Base-by-base conservation (phyloP, 2,888 invertebrate genomes). In the Sphecodes monilicornis region DNA sequence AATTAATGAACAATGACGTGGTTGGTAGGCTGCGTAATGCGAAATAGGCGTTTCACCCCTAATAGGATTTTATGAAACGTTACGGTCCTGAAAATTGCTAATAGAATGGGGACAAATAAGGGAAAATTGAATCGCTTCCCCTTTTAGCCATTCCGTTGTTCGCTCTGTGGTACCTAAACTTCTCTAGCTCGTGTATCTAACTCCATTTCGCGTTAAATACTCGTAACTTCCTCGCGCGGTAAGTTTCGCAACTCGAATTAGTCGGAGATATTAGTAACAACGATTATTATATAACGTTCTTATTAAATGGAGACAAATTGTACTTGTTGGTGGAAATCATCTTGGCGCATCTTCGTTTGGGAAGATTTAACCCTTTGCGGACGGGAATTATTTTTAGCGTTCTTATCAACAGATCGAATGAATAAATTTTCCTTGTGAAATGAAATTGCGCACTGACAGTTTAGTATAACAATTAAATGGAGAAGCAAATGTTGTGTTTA, bases 81-180 rank as follows among this genome's bases (percentile, higher is more conserved):
- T 11, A 46, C 70, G 46, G 18, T 32, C n/a, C 22, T n/a, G 26
- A n/a, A 69, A 29, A 26, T 18, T 39, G 32, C n/a, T 22, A 32
- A 36, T 41, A 41, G 26, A 70, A 73, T 1, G 36, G 29, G 41
- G 13, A 22, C 50, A 54, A 60, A 71, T 29, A 41, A 41, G 39
- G 13, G 64, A 29, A 39, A 73, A 68, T 77, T 68, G 77, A 68
- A 78, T 66, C 36, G 57, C 36, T 78, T 69, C 39, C 29, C 57
- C 57, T 54, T 81, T 78, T 57, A 16, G 68, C 22, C 54, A 57
- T 73, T 69, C 46, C 69, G 41, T 60, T 77, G 71, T 60, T 29
- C 36, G 2, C 18, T 54, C 36, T 18, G 18, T 16, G n/a, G 3
- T 69, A 10, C 18, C 29, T 46, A 82, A 64, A 74, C 73, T 82